Percentiles rank a stretch among this genome's conserved stretches.
phyloP scores from a whole-genome alignment of 2,888 invertebrate genomes.

The Sicus ferrugineus region DNA sequence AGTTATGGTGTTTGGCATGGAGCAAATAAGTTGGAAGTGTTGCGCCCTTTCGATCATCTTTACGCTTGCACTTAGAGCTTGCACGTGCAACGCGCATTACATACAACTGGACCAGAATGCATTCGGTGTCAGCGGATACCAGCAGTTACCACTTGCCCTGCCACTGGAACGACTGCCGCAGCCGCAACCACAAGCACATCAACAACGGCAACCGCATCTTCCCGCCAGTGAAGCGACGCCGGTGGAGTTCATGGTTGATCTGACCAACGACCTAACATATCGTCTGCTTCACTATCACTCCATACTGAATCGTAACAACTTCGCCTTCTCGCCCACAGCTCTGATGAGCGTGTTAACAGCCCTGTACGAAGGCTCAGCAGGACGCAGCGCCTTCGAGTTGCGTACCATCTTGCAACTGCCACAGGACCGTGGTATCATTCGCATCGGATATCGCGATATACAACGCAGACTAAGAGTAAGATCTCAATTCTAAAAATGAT shows the following conservation, averaged over 20 bases:
- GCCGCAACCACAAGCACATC: too few species aligned
- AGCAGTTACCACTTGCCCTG: constrained; percentile 45
- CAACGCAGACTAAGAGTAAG: constrained; percentile 81
- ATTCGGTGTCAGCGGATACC: constrained; percentile 51
- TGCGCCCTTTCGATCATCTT: too few species aligned
- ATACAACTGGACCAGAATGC: constrained; percentile 57
- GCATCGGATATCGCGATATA: constrained; percentile 83
- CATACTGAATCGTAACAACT: constrained; percentile 78
- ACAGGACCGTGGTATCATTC: constrained; percentile 74
- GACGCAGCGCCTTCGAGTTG: constrained; percentile 77
- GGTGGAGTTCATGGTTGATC: constrained; percentile 79
- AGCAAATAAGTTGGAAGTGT: too few species aligned
- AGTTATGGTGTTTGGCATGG: too few species aligned
- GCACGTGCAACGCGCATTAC: constrained; percentile 45
- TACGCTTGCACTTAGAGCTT: too few species aligned
- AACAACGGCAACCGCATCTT: constrained; percentile 44
- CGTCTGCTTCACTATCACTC: constrained; percentile 76
- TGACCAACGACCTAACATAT: constrained; percentile 77
- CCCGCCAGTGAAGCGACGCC: constrained; percentile 64
- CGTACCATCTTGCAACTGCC: constrained; percentile 75
- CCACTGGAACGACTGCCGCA: constrained; percentile 45
- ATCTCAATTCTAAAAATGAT: too few species aligned
- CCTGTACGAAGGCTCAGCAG: constrained; percentile 79
- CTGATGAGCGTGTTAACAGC: constrained; percentile 81
- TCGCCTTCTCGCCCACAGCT: constrained; percentile 86